These are phyloP conservation scores for Phoxinus dragarum DNA, from an alignment of 2,797 vertebrate species.

Conservation along the genomic window DNA sequence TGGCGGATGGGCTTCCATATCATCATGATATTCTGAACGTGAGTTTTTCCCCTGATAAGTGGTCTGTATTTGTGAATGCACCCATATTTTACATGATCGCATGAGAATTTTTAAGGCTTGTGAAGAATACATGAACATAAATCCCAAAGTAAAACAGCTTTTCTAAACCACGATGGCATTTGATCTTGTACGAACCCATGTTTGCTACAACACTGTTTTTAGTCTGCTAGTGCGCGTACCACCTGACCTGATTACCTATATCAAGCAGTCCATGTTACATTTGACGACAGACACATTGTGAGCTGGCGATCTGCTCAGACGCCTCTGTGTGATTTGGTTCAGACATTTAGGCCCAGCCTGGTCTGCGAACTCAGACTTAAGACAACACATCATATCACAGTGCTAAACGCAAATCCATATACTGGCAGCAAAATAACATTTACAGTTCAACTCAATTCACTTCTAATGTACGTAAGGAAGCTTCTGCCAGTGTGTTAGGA, in stretches of 20 bases:
- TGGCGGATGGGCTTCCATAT: not conserved
- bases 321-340: conserved; percentile 24
- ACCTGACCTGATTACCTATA: not conserved
- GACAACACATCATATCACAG: conserved; percentile 69
- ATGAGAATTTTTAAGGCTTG: conserved; percentile 29
- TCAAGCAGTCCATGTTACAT: not conserved
- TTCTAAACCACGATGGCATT: not conserved
- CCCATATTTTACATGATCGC: not conserved
- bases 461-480: not conserved
- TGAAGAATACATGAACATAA: conserved; percentile 5
- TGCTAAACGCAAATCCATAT: conserved; percentile 65
- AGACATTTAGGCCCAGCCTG: conserved; percentile 31
- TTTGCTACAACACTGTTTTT: not conserved
- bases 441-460: conserved; percentile 1
- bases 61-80: conserved; percentile 2
- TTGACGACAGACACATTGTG: not conserved
- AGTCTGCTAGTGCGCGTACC: not conserved
- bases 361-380: conserved; percentile 49
- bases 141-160: not conserved
- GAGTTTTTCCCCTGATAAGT: not conserved
- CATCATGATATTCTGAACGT: not conserved
- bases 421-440: conserved; percentile 61
- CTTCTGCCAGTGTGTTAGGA: not conserved
- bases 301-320: not conserved
- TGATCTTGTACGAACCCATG: not conserved